Base-by-base conservation (phyloP, 2,888 invertebrate genomes). In the Neocrepidodera transversa region DNA sequence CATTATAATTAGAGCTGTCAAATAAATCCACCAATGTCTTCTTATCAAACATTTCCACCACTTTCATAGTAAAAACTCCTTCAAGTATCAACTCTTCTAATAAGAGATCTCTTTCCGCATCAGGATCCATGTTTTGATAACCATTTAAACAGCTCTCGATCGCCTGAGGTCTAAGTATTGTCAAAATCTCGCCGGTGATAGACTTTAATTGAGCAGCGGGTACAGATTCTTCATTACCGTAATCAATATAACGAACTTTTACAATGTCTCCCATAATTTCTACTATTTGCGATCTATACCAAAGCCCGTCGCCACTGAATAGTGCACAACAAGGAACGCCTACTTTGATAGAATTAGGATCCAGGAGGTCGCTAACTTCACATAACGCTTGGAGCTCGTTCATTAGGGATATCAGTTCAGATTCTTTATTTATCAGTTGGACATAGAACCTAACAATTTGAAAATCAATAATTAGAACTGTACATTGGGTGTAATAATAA, bases 171-270 rank as follows among this genome's bases (percentile, higher is more conserved):
- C 87, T 85, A 57, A 91, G 79, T 64, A 77, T 78, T 1, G 80
- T 82, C 2, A 91, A 80, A 63, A 89, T 81, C 53, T 87, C 85
- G 2, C 85, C 82, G 2, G 86, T 84, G 17, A 92, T 88, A 16
- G 82, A 81, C 60, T 87, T 85, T 20, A 92, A 77, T 30, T 86
- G 79, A 8, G 82, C 80, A 0, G 82, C 76, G 5, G 83, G 78
- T 1, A 94, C 86, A n/a, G 84, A 84, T 75, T 95, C 95, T 72
- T 92, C 90, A 79, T 97, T 97, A 4, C 98, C 98, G 81, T 92
- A 99, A 81, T 99, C 98, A 11, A 98, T 89, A 80, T 95, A 98
- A 1, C 88, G 83, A n/a, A 98, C 90, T 54, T 85, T 76, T 7
- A 73, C 72, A 10, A 26, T 64, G 13, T 82, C 82, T 1, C 45